Conservation (phyloP, 2,797 vertebrate genomes). For the Chloroceryle amazona region DNA sequence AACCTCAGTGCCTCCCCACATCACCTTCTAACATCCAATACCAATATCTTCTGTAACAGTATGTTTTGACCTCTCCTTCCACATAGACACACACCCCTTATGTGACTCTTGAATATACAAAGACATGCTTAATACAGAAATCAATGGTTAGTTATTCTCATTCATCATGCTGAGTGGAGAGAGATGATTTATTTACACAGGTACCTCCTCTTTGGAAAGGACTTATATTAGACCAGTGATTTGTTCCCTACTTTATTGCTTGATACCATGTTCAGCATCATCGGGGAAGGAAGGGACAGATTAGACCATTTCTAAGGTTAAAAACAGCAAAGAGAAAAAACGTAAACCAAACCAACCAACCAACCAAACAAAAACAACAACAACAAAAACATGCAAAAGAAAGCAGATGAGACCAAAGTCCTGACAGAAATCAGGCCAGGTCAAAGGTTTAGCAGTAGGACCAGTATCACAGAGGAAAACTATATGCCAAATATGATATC, state of each 20-base stretch:
- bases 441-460: neutral
- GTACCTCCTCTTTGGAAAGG: neutral
- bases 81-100: neutral
- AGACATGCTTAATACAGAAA: neutral
- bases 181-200: neutral
- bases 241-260: neutral
- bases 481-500: neutral
- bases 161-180: neutral
- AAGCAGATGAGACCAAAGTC: neutral
- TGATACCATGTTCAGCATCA: neutral
- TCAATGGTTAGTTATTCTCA: neutral
- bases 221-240: neutral
- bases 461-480: neutral
- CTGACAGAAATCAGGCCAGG: neutral
- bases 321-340: neutral
- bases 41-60: neutral
- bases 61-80: neutral
- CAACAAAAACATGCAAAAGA: neutral
- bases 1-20: neutral
- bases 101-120: neutral
- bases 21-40: neutral
- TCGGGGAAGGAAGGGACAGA: neutral
- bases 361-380: neutral
- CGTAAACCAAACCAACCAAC: neutral
- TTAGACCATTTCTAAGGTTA: neutral